Conservation (phyloP, 2,888 invertebrate genomes). For the Lobophora halterata region DNA sequence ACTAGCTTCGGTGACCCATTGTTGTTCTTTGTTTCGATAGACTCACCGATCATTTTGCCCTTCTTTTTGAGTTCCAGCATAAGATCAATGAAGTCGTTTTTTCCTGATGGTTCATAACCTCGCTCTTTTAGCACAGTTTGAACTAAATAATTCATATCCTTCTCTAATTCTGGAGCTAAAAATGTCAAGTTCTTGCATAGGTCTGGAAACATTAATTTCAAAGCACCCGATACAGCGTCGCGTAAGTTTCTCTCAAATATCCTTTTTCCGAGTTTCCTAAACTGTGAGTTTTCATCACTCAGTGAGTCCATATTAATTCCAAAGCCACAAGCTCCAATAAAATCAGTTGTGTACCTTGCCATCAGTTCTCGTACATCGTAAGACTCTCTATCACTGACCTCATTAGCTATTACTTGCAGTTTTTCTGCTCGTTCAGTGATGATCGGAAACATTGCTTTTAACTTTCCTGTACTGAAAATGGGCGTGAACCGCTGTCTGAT, state of each 20-base stretch:
- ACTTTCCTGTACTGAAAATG: conserved; percentile 53
- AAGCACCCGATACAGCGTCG: conserved; percentile 30
- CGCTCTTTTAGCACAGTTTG: conserved; percentile 46
- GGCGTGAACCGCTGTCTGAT: conserved; percentile 56
- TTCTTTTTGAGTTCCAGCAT: conserved; percentile 45
- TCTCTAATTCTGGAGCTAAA: conserved; percentile 35
- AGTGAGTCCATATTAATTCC: conserved; percentile 51
- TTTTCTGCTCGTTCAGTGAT: conserved; percentile 50
- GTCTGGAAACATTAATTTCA: conserved; percentile 48
- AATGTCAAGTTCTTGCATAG: conserved; percentile 39
- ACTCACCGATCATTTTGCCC: conserved; percentile 45
- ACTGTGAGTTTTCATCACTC: conserved; percentile 46
- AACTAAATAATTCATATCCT: conserved; percentile 41
- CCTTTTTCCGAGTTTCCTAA: conserved; percentile 45
- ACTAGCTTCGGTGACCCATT: conserved; percentile 42
- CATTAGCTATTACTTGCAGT: conserved; percentile 38
- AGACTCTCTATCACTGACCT: conserved; percentile 10
- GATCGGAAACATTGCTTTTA: conserved; percentile 58
- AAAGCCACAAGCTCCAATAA: conserved; percentile 56
- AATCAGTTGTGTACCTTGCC: conserved; percentile 56
- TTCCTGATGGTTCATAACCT: conserved; percentile 43
- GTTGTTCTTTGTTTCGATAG: conserved; percentile 40
- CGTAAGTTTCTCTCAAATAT: conserved; percentile 39
- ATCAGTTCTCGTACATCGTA: conserved; percentile 53
- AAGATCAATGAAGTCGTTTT: conserved; percentile 53